Base-by-base conservation (phyloP, 2,113 vertebrate species). In the Tupaia chinensis region DNA sequence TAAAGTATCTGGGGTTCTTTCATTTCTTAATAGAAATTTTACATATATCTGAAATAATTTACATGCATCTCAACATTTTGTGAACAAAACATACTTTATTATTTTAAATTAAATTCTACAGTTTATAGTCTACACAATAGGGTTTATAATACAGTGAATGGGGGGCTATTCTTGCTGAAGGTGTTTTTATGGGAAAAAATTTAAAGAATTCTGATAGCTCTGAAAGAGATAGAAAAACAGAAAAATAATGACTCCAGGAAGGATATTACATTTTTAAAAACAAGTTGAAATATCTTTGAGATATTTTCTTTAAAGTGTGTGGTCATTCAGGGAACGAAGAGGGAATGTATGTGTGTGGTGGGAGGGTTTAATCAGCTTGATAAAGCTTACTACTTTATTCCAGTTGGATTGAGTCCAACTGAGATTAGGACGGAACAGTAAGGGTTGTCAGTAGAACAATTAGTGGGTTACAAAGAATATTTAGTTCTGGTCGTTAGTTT, bases 371-470 rank as follows among this genome's bases (percentile, higher is more conserved):
- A 96, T 92, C 68, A 82, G 73, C 27, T 65, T 56, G 93, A 94
- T 95, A 94, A 91, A 83, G 27, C 70, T 95, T 69, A 76, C 8
- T 56, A 9, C 60, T 93, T 91, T 84, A 76, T 65, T 96, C 82
- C 86, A 96, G 68, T 79, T 96, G 97, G 93, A 86, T 22, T 56
- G 34, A 74, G 82, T 87, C 95, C 95, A 97, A 0, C 10, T 53
- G 44, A 94, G 94, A 97, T 95, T 95, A 93, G 72, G 73, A 85
- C 91, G 78, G 90, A 92, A 95, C 85, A 74, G 88, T 60, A 97
- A 96, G 81, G 81, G 85, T 90, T 83, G 76, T 80, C 76, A 94
- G 34, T 16, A 69, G 95, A 89, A 96, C 93, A 96, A 86, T 97
- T 94, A 97, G 78, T 81, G 54, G 91, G 44, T 88, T 95, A 83